Evolutionary conservation across 2,888 invertebrate species (phyloP), one percentile per base, ranked within the genome.

Genomic region (Cotesia congregata): DNA sequence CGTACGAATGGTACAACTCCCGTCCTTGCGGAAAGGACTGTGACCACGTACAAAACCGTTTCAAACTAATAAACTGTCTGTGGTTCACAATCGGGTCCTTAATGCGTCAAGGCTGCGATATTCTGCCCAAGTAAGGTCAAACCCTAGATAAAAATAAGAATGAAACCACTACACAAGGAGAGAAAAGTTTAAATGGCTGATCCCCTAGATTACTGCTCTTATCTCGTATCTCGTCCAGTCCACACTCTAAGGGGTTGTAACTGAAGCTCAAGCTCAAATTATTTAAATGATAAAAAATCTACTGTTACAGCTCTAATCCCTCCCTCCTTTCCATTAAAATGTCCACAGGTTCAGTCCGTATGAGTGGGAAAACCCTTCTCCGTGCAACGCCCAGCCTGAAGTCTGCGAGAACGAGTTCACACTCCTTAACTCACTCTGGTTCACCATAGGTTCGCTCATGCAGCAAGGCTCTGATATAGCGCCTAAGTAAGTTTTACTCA

Each of bases 31-130:
- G 96, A 89, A 92, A 93, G 86, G 95, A 95, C 92, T 93, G 94
- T 86, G 94, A 95, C 84, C 93, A 94, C 82, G 91, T 97, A 89
- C 97, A 97, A 91, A 98, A 97, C 89, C 96, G 97, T 90, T 98
- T 98, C 91, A 97, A 95, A 78, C 91, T 95, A 89, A 92, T 95
- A 91, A 98, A 98, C 92, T 97, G 97, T 91, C 94, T 98, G 92
- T 99, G 98, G 98, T 98, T 98, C 91, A 97, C 97, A 83, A 96
- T 98, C 84, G 96, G 97, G 85, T 97, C 97, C 67, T 93, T 98
- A 85, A 96, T 98, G 95, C 97, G 97, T 90, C 97, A 98, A 91
- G 97, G 97, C 89, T 97, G 97, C 91, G 97, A 97, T 91, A 96
- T 97, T 91, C 92, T 97, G 85, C 97, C 97, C 90, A 96, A 96